Evolutionary conservation across 2,113 vertebrate genomes (phyloP).

Genomic region (Barnardius zonarius): DNA sequence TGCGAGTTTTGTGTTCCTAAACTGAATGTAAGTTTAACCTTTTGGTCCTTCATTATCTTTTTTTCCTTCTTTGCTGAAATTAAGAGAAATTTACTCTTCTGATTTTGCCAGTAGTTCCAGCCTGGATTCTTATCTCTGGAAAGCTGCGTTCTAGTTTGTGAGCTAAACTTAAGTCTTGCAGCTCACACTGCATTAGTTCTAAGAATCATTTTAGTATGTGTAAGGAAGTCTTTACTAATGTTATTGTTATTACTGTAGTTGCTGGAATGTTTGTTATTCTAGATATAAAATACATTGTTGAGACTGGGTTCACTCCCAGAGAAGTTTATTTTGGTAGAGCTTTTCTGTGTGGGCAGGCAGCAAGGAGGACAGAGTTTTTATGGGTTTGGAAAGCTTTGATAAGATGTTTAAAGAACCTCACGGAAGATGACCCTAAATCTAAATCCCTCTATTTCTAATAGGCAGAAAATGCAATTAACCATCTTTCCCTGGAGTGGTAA

Average conservation of each 20-base stretch:
- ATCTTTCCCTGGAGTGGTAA: constrained; percentile 31
- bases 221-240: neutral
- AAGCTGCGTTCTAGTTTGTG: neutral
- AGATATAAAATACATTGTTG: neutral
- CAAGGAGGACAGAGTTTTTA: neutral
- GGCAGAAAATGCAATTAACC: constrained; percentile 43
- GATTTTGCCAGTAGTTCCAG: neutral
- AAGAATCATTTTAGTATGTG: neutral
- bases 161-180: neutral
- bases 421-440: neutral
- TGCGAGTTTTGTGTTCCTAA: neutral
- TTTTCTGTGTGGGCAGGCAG: neutral
- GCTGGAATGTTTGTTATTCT: neutral
- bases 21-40: neutral
- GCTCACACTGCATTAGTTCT: neutral
- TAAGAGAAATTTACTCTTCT: neutral
- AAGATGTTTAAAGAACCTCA: constrained; percentile 35
- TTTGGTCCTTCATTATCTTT: neutral
- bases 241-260: neutral
- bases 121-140: neutral
- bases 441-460: constrained; percentile 21
- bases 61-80: neutral
- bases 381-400: neutral
- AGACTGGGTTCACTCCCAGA: neutral
- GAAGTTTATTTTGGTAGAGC: neutral